A percentile compares a stretch with the other conserved stretches of the same genome.
Evolutionary conservation across 2,888 invertebrate genomes (phyloP).

Genomic region (Alcis repandata): DNA sequence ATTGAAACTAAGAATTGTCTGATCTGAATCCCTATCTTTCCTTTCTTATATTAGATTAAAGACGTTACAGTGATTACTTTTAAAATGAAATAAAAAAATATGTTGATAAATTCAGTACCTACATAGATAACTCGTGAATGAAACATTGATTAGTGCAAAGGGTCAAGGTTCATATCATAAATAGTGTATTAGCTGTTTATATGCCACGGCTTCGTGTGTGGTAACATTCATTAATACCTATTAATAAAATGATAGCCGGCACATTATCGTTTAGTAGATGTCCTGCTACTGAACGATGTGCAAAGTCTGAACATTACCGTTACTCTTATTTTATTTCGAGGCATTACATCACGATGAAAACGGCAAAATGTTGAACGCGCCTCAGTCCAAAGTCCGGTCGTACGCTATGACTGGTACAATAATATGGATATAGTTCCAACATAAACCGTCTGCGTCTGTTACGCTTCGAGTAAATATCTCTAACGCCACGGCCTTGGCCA

Average conservation of each 20-base stretch:
- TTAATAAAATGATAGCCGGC: not conserved
- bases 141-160: no score
- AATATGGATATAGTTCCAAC: constrained; percentile 12
- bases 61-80: no score
- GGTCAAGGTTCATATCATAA: no score
- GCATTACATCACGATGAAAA: constrained; percentile 17
- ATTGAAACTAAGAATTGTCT: not conserved
- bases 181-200: no score
- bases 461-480: constrained; percentile 19
- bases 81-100: no score
- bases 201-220: no score
- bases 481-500: constrained; percentile 48
- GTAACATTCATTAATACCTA: no score
- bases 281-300: not conserved
- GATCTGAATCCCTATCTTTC: no score
- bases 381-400: constrained; percentile 27
- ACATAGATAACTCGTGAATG: no score
- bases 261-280: not conserved
- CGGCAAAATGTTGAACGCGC: constrained; percentile 12
- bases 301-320: constrained; percentile 1
- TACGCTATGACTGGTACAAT: constrained; percentile 6
- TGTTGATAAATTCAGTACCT: no score
- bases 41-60: no score
- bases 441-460: constrained; percentile 1
- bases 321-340: not conserved